phyloP scores from a whole-genome alignment of 2,797 vertebrate genomes.

The Neosilurus mollespiculum region DNA sequence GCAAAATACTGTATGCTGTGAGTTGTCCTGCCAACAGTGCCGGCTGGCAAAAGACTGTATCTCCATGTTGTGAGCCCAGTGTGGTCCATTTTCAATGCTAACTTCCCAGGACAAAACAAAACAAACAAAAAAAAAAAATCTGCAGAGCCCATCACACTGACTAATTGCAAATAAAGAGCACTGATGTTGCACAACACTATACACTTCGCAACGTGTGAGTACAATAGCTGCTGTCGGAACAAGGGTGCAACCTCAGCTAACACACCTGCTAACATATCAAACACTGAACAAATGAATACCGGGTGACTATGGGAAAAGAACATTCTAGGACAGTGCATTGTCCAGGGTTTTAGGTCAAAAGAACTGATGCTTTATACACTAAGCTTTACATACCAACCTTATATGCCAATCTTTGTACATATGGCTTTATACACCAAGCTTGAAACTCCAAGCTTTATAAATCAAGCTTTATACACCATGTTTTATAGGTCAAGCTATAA shows the following conservation, averaged over 20 bases:
- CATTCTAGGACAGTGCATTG: not conserved
- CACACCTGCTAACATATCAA: not conserved
- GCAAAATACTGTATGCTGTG: not conserved
- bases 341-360: not conserved
- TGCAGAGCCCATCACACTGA: not conserved
- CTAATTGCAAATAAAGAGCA: slow-evolving; percentile 6
- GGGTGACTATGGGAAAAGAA: not conserved
- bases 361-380: not conserved
- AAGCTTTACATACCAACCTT: not conserved
- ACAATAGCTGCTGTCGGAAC: not conserved
- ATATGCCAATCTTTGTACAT: not conserved
- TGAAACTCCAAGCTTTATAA: not conserved
- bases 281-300: not conserved
- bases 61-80: not conserved
- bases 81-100: not conserved
- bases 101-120: not conserved
- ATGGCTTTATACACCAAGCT: not conserved
- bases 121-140: too few relatives aligned
- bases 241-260: not conserved
- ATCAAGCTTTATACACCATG: not conserved
- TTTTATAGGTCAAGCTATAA: not conserved
- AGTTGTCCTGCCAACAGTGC: not conserved
- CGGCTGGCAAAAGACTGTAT: not conserved
- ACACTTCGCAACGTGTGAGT: not conserved
- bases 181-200: not conserved